Conservation (phyloP, 1,140 invertebrate genomes). For the Bombus consobrinus region DNA sequence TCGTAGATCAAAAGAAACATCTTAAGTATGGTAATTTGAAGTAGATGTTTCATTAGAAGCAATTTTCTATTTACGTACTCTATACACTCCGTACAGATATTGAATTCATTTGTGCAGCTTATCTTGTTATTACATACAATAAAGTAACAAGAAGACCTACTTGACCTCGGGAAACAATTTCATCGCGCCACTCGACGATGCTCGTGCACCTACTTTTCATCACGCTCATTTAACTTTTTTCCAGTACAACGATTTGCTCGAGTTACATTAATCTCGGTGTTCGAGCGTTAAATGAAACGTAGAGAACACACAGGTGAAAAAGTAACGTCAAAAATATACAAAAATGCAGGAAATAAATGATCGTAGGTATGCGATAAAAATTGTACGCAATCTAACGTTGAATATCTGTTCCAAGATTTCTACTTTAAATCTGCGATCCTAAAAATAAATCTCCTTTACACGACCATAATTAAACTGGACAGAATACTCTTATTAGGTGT, state of each 20-base stretch:
- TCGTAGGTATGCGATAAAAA: too few relatives aligned
- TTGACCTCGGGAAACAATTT: slow-evolving; percentile 44
- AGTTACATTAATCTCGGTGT: not conserved
- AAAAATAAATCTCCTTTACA: not conserved
- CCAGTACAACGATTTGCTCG: not conserved
- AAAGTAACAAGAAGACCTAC: slow-evolving; percentile 41
- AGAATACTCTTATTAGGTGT: not conserved
- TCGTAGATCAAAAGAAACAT: not conserved
- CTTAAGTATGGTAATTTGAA: not conserved
- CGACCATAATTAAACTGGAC: not conserved
- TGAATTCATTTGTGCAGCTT: slow-evolving; percentile 34
- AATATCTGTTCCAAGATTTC: not conserved
- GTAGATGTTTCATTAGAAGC: slow-evolving; percentile 3
- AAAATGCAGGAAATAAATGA: too few relatives aligned
- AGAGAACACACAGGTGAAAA: too few relatives aligned
- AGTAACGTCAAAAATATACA: too few relatives aligned
- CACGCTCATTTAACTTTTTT: not conserved
- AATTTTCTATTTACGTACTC: slow-evolving; percentile 33
- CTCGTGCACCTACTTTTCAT: slow-evolving; percentile 3
- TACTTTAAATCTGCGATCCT: not conserved
- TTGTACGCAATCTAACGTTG: too few relatives aligned
- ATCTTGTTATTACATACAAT: slow-evolving; percentile 39
- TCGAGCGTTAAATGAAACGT: not conserved
- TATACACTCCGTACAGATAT: slow-evolving; percentile 25
- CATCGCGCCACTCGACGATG: not conserved